Evolutionary conservation across 2,113 vertebrate species (phyloP).

Genomic region (Vidua chalybeata): DNA sequence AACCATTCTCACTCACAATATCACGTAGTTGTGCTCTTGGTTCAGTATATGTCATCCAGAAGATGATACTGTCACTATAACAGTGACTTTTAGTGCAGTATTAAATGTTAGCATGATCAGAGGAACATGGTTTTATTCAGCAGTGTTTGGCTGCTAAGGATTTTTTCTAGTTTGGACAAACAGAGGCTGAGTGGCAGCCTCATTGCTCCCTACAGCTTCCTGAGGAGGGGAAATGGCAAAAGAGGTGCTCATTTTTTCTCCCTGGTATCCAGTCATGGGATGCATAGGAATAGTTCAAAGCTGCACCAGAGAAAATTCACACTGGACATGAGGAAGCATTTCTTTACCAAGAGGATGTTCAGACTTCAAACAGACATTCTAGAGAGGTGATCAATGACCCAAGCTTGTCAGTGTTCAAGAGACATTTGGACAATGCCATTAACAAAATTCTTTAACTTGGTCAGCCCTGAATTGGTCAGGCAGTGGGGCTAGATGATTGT

Average conservation of each 20-base stretch:
- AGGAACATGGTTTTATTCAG: not conserved
- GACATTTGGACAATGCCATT: not conserved
- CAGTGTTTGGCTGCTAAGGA: not conserved
- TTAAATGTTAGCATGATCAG: not conserved
- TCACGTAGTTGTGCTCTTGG: rapidly evolving
- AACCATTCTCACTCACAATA: not conserved
- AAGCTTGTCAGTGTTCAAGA: not conserved
- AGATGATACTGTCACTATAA: not conserved
- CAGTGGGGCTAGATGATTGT: not conserved
- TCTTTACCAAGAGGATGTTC: not conserved
- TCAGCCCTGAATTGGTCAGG: not conserved
- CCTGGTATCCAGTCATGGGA: not conserved
- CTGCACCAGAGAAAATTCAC: not conserved
- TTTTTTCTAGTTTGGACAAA: not conserved
- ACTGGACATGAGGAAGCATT: not conserved
- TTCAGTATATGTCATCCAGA: not conserved
- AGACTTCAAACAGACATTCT: not conserved
- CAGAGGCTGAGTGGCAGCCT: not conserved
- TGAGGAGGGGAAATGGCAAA: not conserved
- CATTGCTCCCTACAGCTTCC: not conserved
- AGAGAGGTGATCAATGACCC: not conserved
- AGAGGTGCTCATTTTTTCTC: not conserved
- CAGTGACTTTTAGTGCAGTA: not conserved
- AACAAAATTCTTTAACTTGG: not conserved
- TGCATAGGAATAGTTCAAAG: not conserved